These are phyloP conservation scores for Bos indicus DNA, from an alignment of 2,113 vertebrate genomes.

Conservation along the genomic window DNA sequence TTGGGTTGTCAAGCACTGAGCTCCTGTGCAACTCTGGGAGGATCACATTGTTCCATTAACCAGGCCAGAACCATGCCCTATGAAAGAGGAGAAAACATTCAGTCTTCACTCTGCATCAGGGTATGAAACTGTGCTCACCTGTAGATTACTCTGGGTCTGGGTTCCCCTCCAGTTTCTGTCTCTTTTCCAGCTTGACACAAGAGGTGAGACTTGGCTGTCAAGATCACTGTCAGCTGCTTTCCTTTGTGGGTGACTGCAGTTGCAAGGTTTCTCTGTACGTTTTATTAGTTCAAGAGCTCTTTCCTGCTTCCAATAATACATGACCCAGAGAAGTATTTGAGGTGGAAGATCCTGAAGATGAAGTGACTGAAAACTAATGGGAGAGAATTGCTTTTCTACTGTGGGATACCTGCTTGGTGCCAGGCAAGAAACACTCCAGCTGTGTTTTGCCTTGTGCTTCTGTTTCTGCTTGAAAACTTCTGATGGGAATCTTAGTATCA, in stretches of 20 bases:
- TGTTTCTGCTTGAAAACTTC: not conserved
- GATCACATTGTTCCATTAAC: not conserved
- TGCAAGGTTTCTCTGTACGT: not conserved
- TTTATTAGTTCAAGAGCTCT: not conserved
- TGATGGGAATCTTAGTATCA: not conserved
- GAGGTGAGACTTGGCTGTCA: not conserved
- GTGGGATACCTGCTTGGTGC: not conserved
- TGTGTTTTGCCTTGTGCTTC: not conserved
- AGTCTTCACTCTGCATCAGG: not conserved
- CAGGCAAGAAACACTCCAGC: not conserved
- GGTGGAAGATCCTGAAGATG: not conserved
- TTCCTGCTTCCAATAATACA: not conserved
- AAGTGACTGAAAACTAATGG: not conserved
- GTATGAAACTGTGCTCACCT: not conserved
- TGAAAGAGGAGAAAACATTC: not conserved
- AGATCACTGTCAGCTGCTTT: not conserved
- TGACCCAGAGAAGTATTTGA: not conserved
- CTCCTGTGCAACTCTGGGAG: not conserved
- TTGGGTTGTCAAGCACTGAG: fast-evolving
- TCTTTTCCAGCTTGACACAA: not conserved
- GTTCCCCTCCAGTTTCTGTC: not conserved
- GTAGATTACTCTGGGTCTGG: not conserved
- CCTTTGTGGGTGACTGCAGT: not conserved
- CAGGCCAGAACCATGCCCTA: not conserved
- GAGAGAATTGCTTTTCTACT: not conserved